These are phyloP conservation scores for Drosophila sp. DNA, from an alignment of 1,140 invertebrate species.

Conservation along the genomic window DNA sequence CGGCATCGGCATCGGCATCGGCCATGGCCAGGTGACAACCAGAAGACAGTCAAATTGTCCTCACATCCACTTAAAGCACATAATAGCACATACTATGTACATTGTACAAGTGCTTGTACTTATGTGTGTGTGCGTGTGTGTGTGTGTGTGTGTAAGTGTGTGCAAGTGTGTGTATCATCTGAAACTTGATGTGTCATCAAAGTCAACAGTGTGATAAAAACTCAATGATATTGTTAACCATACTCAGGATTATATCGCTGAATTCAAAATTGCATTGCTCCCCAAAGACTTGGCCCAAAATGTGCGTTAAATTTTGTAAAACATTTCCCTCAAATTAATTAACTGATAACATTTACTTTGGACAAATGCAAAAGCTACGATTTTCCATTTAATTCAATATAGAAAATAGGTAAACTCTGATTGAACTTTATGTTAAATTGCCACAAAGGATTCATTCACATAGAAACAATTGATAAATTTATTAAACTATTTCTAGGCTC, in stretches of 20 bases:
- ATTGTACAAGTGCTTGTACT: constrained; percentile 2
- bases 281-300: neutral
- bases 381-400: too few species aligned
- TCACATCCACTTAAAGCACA: constrained; percentile 2
- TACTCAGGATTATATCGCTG: constrained; percentile 5
- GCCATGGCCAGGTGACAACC: constrained; percentile 49
- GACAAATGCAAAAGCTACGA: too few species aligned
- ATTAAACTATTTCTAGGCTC: too few species aligned
- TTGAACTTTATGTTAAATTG: too few species aligned
- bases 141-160: neutral
- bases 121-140: neutral
- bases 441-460: too few species aligned
- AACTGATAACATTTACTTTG: too few species aligned
- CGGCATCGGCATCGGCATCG: neutral
- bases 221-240: constrained; percentile 22
- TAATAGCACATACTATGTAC: too few species aligned
- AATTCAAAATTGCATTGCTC: constrained; percentile 32
- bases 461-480: too few species aligned
- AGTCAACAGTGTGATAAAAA: constrained; percentile 37
- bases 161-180: constrained; percentile 8
- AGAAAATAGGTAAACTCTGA: too few species aligned
- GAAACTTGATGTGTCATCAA: constrained; percentile 44
- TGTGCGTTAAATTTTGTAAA: neutral
- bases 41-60: constrained; percentile 33
- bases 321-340: too few species aligned